Evolutionary conservation across 2,888 invertebrate species (phyloP), one percentile per base, ranked within the genome.

Genomic region (Nomada ferruginata): DNA sequence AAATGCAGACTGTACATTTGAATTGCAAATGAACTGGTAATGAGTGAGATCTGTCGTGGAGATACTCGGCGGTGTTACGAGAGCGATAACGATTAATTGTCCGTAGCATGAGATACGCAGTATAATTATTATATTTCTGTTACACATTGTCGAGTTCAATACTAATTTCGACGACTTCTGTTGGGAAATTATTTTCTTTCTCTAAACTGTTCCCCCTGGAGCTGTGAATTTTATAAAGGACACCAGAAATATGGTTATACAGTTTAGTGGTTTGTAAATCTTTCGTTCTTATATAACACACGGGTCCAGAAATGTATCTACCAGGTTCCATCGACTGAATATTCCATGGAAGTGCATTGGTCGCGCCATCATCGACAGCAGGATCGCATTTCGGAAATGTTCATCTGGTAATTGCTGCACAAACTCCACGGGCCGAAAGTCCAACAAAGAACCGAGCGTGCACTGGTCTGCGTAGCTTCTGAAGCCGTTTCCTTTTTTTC

Each of bases 371-470:
- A 2, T 53, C 63, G n/a, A 18, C 57, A 47, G 53, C 9, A 13
- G 20, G 73, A 68, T 79, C 26, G 44, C 29, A 74, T 83, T 55
- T 52, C 61, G 61, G 65, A 79, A 85, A 79, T 76, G 71, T 76
- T 60, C 57, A 59, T 26, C 61, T 52, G 78, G 72, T 82, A 85
- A 83, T 86, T 83, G 79, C 75, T 69, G 65, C 72, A 61, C 76
- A 77, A 75, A 81, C 77, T 76, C 78, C 53, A 36, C 36, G 44
- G 76, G 69, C 61, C 81, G 77, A 85, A 83, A 63, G 73, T 82
- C 76, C 79, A 82, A 89, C 89, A 88, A 89, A 89, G 88, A 84
- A 85, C 77, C 61, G 69, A 82, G 76, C 55, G 50, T 65, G 83
- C 73, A 83, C 75, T 68, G 72, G 66, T 59, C 82, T 74, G 64